phyloP scores from a whole-genome alignment of 2,797 vertebrate species.

The Ctenochaetus hawaiiensis region DNA sequence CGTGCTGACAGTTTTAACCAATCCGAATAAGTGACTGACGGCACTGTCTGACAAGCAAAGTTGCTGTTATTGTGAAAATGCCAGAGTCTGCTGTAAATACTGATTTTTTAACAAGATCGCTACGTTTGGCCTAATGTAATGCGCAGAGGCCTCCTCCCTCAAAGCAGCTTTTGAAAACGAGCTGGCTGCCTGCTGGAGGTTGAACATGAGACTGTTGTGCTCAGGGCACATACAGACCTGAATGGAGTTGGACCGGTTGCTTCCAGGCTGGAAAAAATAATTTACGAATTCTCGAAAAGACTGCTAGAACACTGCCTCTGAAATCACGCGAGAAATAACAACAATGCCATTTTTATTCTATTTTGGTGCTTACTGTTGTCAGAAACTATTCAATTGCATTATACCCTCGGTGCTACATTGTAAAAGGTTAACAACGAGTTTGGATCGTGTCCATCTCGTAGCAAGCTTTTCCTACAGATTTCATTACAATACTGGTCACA shows the following conservation, averaged over 20 bases:
- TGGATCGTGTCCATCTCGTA: constrained; percentile 53
- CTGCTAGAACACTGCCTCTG: constrained; percentile 40
- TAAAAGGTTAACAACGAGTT: constrained; percentile 58
- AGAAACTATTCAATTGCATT: constrained; percentile 23
- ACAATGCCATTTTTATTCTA: constrained; percentile 50
- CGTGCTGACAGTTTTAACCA: background rate
- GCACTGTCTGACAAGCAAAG: constrained; percentile 14
- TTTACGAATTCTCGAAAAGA: constrained; percentile 51
- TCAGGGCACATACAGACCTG: constrained; percentile 46
- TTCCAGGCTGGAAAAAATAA: constrained; percentile 43
- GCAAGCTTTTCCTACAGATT: constrained; percentile 37
- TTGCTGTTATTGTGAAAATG: constrained; percentile 44
- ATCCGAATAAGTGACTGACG: constrained; percentile 5
- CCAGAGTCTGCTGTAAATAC: constrained; percentile 13
- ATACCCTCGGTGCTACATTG: constrained; percentile 11
- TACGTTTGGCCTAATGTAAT: constrained; percentile 60
- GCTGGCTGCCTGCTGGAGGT: constrained; percentile 52
- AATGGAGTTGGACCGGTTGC: constrained; percentile 51
- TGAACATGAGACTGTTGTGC: constrained; percentile 57
- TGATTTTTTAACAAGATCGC: constrained; percentile 45
- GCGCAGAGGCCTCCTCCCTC: constrained; percentile 75
- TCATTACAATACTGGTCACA: constrained; percentile 41
- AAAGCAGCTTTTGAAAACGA: constrained; percentile 62
- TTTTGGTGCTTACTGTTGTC: constrained; percentile 31
- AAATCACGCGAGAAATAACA: constrained; percentile 66